Base-by-base conservation (phyloP, 2,797 vertebrate genomes). In the Dipus sagitta region DNA sequence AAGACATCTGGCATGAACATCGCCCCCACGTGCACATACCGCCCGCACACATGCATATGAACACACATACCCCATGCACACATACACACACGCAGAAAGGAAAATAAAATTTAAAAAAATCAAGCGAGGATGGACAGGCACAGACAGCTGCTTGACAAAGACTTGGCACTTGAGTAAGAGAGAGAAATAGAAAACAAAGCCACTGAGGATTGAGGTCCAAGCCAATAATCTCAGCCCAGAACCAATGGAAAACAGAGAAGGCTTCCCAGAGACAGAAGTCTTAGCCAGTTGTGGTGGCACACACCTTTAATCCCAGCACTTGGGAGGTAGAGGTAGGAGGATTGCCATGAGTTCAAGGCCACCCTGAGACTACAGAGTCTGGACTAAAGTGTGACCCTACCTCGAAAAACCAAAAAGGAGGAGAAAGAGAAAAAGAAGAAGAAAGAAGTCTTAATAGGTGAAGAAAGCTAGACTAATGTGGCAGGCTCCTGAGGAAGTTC, bases 161-260 rank as follows among this genome's bases (percentile, higher is more conserved):
- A 93, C 71, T 84, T 96, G 94, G 93, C 94, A 77, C 54, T 60
- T 95, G 38, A 90, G 30, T 80, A 83, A 72, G 30, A 82, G 28
- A 89, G 18, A n/a, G 13, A 91, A 80, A 88, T 74, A 95, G 72
- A 92, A 94, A 91, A 34, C 71, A 90, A 80, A 89, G 26, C 58
- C 67, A 79, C 58, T 78, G n/a, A 93, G 74, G 20, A 91, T 10
- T 90, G 76, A 91, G 52, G 58, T 77, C 85, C 85, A 94, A 83
- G 87, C 17, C 91, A 90, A 65, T 82, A 77, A 93, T 38, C 38
- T 87, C 74, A 89, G 70, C 32, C 80, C 93, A 88, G 88, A 95
- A 74, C 94, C 95, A 96, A 96, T 96, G 70, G 54, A 62, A 94
- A 96, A 94, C 85, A 92, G 82, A 96, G 82, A 80, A 6, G 21